Percentiles rank a stretch among this genome's conserved stretches.
phyloP scores from a whole-genome alignment of 30 jellyfish, hydroid and myxozoan species.

The Pseudorhiza aurosa region DNA sequence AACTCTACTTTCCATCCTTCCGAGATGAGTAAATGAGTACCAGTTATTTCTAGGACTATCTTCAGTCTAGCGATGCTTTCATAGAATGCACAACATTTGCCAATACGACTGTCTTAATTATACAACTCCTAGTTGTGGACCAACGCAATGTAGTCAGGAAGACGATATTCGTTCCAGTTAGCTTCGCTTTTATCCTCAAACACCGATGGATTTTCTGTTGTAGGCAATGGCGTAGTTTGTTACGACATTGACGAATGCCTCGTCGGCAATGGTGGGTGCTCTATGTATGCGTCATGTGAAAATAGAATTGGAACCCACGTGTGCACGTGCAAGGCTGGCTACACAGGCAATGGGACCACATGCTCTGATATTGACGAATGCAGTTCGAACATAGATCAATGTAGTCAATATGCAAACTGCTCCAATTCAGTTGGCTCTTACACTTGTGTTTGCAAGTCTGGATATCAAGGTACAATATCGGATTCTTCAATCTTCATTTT shows the following conservation, averaged over 20 bases:
- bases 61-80: too few species aligned
- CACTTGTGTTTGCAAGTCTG: constrained; percentile 20
- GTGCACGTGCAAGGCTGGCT: constrained; percentile 50
- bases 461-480: constrained; percentile 1
- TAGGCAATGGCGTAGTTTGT: constrained; percentile 44
- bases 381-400: not conserved
- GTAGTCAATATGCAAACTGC: constrained; percentile 14
- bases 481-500: not conserved
- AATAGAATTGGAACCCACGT: constrained; percentile 1
- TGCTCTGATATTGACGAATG: constrained; percentile 35
- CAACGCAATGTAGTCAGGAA: too few species aligned
- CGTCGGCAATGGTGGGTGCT: not conserved
- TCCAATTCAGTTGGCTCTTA: constrained; percentile 8
- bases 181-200: too few species aligned
- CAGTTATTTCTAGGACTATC: too few species aligned
- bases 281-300: constrained; percentile 16
- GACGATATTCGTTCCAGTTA: too few species aligned
- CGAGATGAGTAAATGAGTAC: too few species aligned
- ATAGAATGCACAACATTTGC: too few species aligned
- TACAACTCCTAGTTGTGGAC: too few species aligned
- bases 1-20: too few species aligned
- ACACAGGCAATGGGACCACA: constrained; percentile 43
- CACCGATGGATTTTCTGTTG: too few species aligned
- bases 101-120: too few species aligned
- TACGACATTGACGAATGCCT: constrained; percentile 47